phyloP scores from a whole-genome alignment of 2,113 vertebrate genomes.

The Oriolus oriolus region DNA sequence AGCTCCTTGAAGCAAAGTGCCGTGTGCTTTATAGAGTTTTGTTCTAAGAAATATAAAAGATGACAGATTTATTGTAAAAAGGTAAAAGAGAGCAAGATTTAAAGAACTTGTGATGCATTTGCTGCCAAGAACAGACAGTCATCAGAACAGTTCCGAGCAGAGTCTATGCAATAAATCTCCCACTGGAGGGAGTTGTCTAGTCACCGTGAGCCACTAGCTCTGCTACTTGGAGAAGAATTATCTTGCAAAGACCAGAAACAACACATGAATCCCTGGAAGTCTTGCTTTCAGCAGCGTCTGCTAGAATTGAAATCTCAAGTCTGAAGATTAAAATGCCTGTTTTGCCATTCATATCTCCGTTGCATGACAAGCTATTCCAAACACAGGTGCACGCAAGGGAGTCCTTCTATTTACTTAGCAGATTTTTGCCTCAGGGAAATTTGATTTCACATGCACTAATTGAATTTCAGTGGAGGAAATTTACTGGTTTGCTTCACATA shows the following conservation, averaged over 20 bases:
- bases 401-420: not conserved
- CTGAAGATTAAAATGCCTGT: not conserved
- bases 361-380: not conserved
- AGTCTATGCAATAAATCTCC: conserved; percentile 37
- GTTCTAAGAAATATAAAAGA: not conserved
- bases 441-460: not conserved
- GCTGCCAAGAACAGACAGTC: not conserved
- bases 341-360: not conserved
- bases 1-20: not conserved
- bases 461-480: not conserved
- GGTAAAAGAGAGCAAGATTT: not conserved
- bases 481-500: not conserved
- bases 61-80: not conserved
- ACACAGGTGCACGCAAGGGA: not conserved
- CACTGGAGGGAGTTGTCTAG: conserved; percentile 61
- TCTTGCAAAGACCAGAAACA: not conserved
- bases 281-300: not conserved
- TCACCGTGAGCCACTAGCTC: not conserved
- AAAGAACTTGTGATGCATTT: not conserved
- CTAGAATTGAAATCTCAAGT: not conserved
- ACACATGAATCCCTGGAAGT: not conserved
- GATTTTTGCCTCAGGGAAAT: not conserved
- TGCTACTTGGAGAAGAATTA: not conserved
- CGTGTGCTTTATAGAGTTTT: not conserved
- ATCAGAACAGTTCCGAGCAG: not conserved